Evolutionary conservation across 2,113 vertebrate species (phyloP), one percentile per base, ranked within the genome.

Genomic region (Verasper variegatus): DNA sequence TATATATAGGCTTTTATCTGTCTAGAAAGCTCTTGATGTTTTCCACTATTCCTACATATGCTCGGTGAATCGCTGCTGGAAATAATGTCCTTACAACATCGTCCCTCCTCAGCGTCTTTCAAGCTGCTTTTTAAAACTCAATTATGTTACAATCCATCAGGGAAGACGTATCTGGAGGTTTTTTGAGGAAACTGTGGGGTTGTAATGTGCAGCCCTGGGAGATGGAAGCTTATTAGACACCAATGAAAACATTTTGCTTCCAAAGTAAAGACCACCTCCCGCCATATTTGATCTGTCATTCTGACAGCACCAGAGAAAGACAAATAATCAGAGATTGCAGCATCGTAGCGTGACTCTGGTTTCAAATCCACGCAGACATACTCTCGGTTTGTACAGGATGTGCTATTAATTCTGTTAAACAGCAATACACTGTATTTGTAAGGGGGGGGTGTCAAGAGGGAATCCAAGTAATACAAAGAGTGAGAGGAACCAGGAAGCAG

Each of bases 221-320:
- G 23, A 72, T 37, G 37, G 12, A 68, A 56, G 64, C 63, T 54
- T 74, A 67, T 71, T 63, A 73, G 52, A 79, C 31, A 76, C n/a
- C 40, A 59, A 75, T 37, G 26, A 62, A 83, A 83, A 76, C 61
- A 74, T 71, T 74, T 71, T 24, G 8, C 42, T 31, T 61, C 40
- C 67, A 76, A 70, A 80, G 54, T 23, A 76, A 70, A 79, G 78
- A 81, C 56, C 51, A 62, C 49, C 49, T 73, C 60, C 31, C 77
- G 23, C 37, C 54, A 60, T 37, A 27, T 71, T 60, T 61, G 35
- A 72, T 78, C 26, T 54, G 74, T 72, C 65, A 68, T 27, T 23
- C 67, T 54, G 59, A 65, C 55, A 59, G 35, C 54, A 20, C 7
- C 7, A 47, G 3, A 40, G 52, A 26, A 67, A 51, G 24, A 40